Evolutionary conservation across 2,113 vertebrate species (phyloP).

Genomic region (Cebus imitator): DNA sequence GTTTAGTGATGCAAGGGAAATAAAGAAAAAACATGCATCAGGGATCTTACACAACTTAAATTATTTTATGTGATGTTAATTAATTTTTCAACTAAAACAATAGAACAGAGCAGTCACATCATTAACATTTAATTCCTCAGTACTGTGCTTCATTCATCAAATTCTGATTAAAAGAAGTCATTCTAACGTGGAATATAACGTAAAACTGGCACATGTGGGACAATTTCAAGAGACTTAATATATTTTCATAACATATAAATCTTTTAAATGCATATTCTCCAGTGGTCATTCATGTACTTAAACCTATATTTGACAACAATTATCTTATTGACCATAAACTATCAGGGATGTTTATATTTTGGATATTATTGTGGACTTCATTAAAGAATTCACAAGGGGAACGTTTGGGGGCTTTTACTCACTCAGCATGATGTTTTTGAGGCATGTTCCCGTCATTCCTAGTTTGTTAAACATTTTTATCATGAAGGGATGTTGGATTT

Average conservation of each 20-base stretch:
- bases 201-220: not conserved
- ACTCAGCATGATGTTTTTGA: no score
- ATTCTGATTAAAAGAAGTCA: not conserved
- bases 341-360: not conserved
- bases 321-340: not conserved
- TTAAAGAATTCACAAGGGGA: not conserved
- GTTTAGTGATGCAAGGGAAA: not conserved
- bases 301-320: not conserved
- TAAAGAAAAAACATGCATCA: not conserved
- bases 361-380: not conserved
- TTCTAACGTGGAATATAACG: not conserved
- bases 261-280: not conserved
- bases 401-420: no score
- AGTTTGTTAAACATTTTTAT: no score
- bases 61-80: not conserved
- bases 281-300: not conserved
- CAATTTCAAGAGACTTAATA: conserved; percentile 18
- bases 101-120: not conserved
- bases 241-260: not conserved
- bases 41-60: not conserved
- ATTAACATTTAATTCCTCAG: not conserved
- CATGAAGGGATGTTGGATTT: no score
- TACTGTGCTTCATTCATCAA: not conserved
- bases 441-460: no score
- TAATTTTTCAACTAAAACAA: not conserved